Evolutionary conservation across 2,888 invertebrate genomes (phyloP).

Genomic region (Belgica antarctica): DNA sequence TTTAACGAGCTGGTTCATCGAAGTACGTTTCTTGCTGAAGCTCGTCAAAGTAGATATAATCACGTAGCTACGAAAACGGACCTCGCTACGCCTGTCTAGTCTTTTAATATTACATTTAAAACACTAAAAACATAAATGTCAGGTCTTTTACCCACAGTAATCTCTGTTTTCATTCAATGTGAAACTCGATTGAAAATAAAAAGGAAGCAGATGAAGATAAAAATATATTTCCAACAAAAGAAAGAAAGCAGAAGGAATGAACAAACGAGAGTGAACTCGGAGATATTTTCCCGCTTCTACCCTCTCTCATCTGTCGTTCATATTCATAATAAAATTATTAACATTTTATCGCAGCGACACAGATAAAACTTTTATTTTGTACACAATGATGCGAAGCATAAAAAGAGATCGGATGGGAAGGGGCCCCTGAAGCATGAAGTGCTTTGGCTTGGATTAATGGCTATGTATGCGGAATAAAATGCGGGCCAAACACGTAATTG

Average conservation of each 20-base stretch:
- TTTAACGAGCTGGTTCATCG: no score
- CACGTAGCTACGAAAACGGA: no score
- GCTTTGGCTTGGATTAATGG: no score
- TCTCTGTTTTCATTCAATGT: not conserved
- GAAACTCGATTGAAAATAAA: slow-evolving; percentile 1
- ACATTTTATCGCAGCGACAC: not conserved
- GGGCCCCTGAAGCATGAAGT: not conserved
- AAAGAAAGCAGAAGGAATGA: not conserved
- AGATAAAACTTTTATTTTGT: not conserved
- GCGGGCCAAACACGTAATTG: not conserved
- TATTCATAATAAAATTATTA: slow-evolving; percentile 15
- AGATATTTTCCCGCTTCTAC: not conserved
- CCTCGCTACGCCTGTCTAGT: no score
- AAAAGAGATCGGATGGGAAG: not conserved
- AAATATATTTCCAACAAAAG: not conserved
- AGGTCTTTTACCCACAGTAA: no score
- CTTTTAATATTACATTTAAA: no score
- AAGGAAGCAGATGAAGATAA: not conserved
- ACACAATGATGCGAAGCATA: not conserved
- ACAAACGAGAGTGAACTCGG: not conserved
- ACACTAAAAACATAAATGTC: no score
- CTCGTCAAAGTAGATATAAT: no score
- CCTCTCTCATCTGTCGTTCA: slow-evolving; percentile 8
- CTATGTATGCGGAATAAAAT: not conserved
- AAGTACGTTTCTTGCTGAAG: no score